phyloP scores from a whole-genome alignment of 2,888 invertebrate species.

The Nebria salina region DNA sequence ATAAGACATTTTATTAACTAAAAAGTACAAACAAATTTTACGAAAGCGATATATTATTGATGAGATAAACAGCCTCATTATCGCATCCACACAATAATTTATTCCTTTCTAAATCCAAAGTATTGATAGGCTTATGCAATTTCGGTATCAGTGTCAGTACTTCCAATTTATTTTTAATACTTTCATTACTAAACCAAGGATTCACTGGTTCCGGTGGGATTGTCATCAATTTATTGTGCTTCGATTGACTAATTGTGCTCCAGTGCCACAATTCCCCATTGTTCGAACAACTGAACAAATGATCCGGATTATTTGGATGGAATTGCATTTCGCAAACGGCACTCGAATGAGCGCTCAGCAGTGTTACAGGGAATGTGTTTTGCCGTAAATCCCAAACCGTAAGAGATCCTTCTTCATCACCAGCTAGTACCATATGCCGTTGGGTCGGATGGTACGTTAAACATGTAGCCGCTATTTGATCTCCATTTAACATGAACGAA shows the following conservation, averaged over 20 bases:
- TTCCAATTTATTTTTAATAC: slow-evolving; percentile 74
- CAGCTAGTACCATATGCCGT: slow-evolving; percentile 83
- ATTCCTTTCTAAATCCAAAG: slow-evolving; percentile 79
- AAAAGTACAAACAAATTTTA: slow-evolving; percentile 21
- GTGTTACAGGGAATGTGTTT: slow-evolving; percentile 82
- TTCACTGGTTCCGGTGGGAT: slow-evolving; percentile 56
- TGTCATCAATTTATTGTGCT: slow-evolving; percentile 45
- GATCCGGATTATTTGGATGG: slow-evolving; percentile 85
- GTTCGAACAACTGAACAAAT: slow-evolving; percentile 82
- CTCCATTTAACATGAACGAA: slow-evolving; percentile 79
- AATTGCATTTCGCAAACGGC: slow-evolving; percentile 87
- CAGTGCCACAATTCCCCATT: slow-evolving; percentile 92
- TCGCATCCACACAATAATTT: slow-evolving; percentile 86
- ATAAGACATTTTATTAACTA: slow-evolving; percentile 12
- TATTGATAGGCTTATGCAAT: slow-evolving; percentile 82
- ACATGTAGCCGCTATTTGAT: slow-evolving; percentile 78
- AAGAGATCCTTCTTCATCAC: slow-evolving; percentile 86
- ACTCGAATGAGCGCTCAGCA: slow-evolving; percentile 79
- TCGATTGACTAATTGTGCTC: slow-evolving; percentile 69
- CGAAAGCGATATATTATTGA: slow-evolving; percentile 69
- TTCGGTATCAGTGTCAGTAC: slow-evolving; percentile 79
- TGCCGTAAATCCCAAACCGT: slow-evolving; percentile 92
- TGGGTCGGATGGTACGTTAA: slow-evolving; percentile 88
- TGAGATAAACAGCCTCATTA: slow-evolving; percentile 86
- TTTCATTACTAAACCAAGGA: slow-evolving; percentile 75